Evolutionary conservation across 2,888 invertebrate genomes (phyloP), one percentile per base, ranked within the genome.

Genomic region (Heliconius hortense): DNA sequence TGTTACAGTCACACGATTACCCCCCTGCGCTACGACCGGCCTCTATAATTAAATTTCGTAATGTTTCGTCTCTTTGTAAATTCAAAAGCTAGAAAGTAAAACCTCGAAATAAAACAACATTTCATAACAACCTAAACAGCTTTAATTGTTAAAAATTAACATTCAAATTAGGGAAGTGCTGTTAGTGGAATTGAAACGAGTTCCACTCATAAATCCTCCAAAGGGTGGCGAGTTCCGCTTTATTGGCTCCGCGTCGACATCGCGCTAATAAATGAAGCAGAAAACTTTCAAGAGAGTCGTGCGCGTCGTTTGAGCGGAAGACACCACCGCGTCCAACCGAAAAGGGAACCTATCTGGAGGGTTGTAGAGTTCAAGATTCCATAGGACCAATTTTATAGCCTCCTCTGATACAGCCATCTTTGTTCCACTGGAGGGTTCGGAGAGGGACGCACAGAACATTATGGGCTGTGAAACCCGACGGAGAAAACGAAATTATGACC

Each of bases 231-330:
- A 87, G 86, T 85, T 86, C 81, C 89, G 86, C 87, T 90, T 90
- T 92, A 91, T 92, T 91, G 90, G 91, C 89, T 88, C 81, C 84
- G 84, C 87, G 89, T 89, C 90, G 90, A 90, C 92, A 89, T 90
- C 88, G 88, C 89, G 88, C 90, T 93, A 91, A 93, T 91, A 93
- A 93, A 93, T 92, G 93, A 92, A 93, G 89, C 91, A 90, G 93
- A 92, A 91, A 93, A 92, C 90, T 93, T 92, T 88, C 87, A 90
- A 89, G 86, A 87, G 88, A 82, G 81, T 79, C 80, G 79, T 86
- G 88, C 87, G 87, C 85, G 85, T 87, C 88, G 88, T 90, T 90
- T 88, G 88, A 86, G 85, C 88, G 89, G 87, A 89, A 89, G 89
- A 88, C 84, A 83, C 80, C 79, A 76, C 81, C 81, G 78, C 78